phyloP scores from a whole-genome alignment of 2,888 invertebrate genomes.

The Thereva nobilitata region DNA sequence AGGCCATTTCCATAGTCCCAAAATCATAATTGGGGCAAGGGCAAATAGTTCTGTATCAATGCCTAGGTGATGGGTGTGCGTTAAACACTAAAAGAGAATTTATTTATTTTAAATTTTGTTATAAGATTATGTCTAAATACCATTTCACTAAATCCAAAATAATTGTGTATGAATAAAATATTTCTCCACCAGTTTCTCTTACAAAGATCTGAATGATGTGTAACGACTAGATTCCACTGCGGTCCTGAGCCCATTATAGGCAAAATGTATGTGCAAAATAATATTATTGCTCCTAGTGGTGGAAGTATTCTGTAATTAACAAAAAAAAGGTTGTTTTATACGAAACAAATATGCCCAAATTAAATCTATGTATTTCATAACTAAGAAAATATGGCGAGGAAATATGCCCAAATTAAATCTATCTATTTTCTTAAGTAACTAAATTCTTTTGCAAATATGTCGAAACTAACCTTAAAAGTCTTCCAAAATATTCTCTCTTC shows the following conservation, averaged over 20 bases:
- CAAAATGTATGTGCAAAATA: conserved; percentile 70
- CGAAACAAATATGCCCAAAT: no score
- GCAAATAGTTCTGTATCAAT: conserved; percentile 72
- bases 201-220: conserved; percentile 69
- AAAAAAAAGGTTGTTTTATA: no score
- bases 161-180: conserved; percentile 72
- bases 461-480: conserved; percentile 62
- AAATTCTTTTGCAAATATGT: conserved; percentile 26
- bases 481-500: conserved; percentile 65
- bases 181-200: conserved; percentile 73
- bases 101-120: conserved; percentile 1
- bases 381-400: no score
- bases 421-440: no score
- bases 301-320: conserved; percentile 62
- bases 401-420: no score
- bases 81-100: conserved; percentile 62
- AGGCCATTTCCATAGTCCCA: conserved; percentile 65
- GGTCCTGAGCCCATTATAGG: conserved; percentile 68
- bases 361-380: no score
- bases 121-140: conserved; percentile 52
- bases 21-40: conserved; percentile 65
- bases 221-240: conserved; percentile 71
- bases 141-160: conserved; percentile 74
- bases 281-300: conserved; percentile 66
- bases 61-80: conserved; percentile 72